These are phyloP conservation scores for Alauda arvensis DNA, from an alignment of 2,797 vertebrate species.

Conservation along the genomic window DNA sequence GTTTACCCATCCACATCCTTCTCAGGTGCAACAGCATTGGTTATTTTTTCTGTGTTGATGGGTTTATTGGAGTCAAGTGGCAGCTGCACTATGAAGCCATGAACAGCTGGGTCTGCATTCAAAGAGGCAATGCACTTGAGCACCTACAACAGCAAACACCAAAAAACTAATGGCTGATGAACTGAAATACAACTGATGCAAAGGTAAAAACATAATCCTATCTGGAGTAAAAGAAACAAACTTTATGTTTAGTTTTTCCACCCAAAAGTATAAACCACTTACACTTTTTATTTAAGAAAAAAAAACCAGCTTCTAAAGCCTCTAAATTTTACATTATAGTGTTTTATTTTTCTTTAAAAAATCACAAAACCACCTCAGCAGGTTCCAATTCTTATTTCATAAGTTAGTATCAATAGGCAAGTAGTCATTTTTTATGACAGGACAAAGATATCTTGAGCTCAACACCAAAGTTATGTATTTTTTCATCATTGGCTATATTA, in stretches of 20 bases:
- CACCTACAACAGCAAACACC: constrained; percentile 72
- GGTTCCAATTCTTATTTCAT: not conserved
- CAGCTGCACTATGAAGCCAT: constrained; percentile 95
- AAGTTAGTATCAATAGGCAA: not conserved
- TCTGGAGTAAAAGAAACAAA: not conserved
- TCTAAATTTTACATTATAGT: not conserved
- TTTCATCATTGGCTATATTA: not conserved
- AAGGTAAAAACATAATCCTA: not conserved
- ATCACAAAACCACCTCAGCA: not conserved
- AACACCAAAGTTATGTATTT: not conserved
- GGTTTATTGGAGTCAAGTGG: constrained; percentile 89
- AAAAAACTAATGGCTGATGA: not conserved
- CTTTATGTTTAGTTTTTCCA: not conserved
- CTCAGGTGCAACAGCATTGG: constrained; percentile 87
- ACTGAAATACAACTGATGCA: not conserved
- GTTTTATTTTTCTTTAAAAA: not conserved
- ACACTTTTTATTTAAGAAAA: not conserved
- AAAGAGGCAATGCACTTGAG: constrained; percentile 83
- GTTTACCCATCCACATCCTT: constrained; percentile 96
- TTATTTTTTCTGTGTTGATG: constrained; percentile 87
- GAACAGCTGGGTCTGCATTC: constrained; percentile 87
- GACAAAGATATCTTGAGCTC: not conserved
- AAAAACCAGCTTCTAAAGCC: not conserved
- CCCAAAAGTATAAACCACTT: not conserved
- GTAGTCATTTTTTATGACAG: not conserved